phyloP scores from a whole-genome alignment of 2,113 vertebrate genomes.

The Tetraodon nigroviridis region DNA sequence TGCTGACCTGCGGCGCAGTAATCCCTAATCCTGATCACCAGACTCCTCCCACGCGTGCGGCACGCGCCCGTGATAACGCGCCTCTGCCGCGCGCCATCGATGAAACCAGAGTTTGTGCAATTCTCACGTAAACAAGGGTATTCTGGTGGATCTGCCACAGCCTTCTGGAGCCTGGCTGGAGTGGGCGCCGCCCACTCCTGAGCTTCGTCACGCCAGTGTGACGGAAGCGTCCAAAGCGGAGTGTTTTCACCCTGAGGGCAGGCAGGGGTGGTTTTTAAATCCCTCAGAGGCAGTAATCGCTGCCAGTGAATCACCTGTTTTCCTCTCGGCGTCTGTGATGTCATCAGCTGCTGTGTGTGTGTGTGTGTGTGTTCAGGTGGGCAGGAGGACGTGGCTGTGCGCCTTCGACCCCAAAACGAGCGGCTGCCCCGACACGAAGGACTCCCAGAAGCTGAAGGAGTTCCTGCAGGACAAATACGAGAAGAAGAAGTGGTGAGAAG shows the following conservation, averaged over 20 bases:
- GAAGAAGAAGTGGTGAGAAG: conserved; percentile 85
- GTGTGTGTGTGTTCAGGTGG: conserved; percentile 68
- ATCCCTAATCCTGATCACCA: neutral
- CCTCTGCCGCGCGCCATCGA: no score
- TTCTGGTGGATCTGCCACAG: neutral
- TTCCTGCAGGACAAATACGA: conserved; percentile 92
- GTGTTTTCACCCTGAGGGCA: conserved; percentile 19
- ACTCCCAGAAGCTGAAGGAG: conserved; percentile 88
- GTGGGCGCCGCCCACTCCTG: conserved; percentile 19
- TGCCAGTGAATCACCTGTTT: conserved; percentile 17
- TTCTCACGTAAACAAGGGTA: no score
- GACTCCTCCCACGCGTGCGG: no score
- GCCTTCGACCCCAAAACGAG: conserved; percentile 82
- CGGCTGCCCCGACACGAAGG: conserved; percentile 80
- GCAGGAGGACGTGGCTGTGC: conserved; percentile 86
- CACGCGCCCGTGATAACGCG: no score
- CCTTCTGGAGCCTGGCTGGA: neutral
- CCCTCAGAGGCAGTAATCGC: conserved; percentile 34
- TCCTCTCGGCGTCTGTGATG: neutral
- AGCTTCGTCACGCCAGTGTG: conserved; percentile 17
- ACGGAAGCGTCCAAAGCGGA: conserved; percentile 18
- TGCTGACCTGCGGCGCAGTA: neutral
- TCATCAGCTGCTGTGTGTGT: neutral
- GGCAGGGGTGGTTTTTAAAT: neutral
- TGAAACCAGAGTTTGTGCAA: no score